Conservation (phyloP, 2,113 vertebrate genomes). For the Tinamus guttatus region DNA sequence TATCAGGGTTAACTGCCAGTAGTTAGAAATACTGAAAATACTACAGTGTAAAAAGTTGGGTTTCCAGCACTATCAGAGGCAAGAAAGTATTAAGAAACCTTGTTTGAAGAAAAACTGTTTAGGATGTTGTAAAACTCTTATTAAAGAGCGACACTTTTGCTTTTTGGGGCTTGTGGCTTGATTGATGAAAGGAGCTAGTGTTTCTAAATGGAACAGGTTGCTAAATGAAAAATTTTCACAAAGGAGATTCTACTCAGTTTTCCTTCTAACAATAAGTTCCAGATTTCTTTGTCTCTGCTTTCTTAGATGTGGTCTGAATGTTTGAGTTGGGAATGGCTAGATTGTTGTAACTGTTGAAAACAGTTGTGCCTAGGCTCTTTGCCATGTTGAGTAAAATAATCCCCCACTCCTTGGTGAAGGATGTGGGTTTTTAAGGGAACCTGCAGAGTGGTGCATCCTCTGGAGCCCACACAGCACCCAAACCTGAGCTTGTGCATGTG, state of each 20-base stretch:
- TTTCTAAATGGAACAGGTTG: neutral
- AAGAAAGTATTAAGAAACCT: neutral
- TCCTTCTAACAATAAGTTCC: neutral
- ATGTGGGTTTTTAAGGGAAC: neutral
- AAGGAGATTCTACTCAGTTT: rapidly evolving
- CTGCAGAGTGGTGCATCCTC: neutral
- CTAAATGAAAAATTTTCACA: neutral
- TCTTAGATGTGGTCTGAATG: neutral
- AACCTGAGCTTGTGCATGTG: neutral
- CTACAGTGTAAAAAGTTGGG: neutral
- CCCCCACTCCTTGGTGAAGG: neutral
- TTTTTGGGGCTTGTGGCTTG: neutral
- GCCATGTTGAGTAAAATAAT: neutral
- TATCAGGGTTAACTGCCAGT: neutral
- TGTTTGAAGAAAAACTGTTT: neutral
- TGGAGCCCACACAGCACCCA: neutral
- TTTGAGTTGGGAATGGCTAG: neutral
- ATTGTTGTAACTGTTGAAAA: neutral
- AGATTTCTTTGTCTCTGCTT: neutral
- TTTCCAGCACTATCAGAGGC: neutral
- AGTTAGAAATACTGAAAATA: neutral
- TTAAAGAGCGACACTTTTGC: neutral
- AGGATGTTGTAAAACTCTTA: neutral
- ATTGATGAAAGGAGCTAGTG: neutral
- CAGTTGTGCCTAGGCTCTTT: neutral